Base-by-base conservation (phyloP, 1,140 invertebrate species). In the Capitella teleta region DNA sequence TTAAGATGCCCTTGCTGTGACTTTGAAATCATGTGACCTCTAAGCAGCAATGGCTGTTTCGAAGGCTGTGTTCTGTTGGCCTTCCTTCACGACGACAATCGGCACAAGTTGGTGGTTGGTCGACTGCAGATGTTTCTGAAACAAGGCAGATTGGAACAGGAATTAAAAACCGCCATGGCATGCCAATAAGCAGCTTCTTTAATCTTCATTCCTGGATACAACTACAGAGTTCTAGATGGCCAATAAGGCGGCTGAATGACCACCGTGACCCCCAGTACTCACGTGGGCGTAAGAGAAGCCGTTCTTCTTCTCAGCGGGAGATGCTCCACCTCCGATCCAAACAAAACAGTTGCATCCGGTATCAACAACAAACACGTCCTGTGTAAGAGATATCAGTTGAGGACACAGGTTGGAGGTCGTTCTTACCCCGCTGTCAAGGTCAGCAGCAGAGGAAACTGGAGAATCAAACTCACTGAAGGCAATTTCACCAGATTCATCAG, bases 281-380 rank as follows among this genome's bases (percentile, higher is more conserved):
- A 54, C 53, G 26, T 51, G 48, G 5, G 48, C 53, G 28, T 54
- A 54, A 38, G 41, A 40, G 6, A 54, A 19, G 25, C 53, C 48
- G n/a, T 49, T 54, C 32, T 51, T 53, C 40, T 54, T 54, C 42
- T 54, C 53, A 6, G 28, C 18, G 12, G 49, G 53, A 0, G 53
- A 54, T 1, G 53, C 47, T 18, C 14, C 43, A 36, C 38, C 45
- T 16, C 53, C 53, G 1, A 50, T 28, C 48, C 47, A 50, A 16
- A 54, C 53, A 32, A 50, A 54, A 23, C 40, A 51, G 19, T 46
- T 12, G 16, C 36, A 34, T 16, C 47, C 53, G n/a, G 34, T 43
- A 28, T 54, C 48, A 2, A 54, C 6, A 12, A 54, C 47, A 24
- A 54, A 54, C 18, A 54, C 53, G 14, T 54, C 53, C 52, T 53